A percentile compares a stretch with the other conserved stretches of the same genome.
phyloP scores from a whole-genome alignment of 2,888 invertebrate genomes.

The Dryobotodes eremita region DNA sequence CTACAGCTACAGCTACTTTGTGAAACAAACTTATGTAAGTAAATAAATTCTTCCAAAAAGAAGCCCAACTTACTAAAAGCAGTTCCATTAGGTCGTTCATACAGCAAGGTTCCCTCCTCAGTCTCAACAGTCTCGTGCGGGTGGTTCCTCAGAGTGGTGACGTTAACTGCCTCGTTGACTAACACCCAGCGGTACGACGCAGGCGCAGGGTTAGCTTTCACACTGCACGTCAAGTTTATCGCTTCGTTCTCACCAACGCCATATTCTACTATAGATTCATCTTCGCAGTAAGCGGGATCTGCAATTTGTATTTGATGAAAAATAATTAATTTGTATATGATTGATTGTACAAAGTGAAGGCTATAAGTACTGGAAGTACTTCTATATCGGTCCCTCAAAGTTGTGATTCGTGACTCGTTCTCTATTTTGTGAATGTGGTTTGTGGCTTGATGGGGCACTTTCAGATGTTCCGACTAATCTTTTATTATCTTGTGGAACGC shows the following conservation, averaged over 20 bases:
- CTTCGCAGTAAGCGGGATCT: constrained; percentile 85
- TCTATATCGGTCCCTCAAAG: not conserved
- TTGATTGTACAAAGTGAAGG: not conserved
- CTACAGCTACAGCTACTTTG: not conserved
- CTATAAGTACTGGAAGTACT: too few species aligned
- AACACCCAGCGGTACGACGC: constrained; percentile 81
- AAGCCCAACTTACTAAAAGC: constrained; percentile 76
- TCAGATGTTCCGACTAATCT: not conserved
- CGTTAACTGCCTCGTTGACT: constrained; percentile 77
- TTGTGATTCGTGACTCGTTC: not conserved
- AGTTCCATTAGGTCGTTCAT: constrained; percentile 80
- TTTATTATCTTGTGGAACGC: not conserved
- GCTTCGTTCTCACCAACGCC: constrained; percentile 82
- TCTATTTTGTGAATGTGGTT: not conserved
- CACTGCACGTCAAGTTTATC: constrained; percentile 83
- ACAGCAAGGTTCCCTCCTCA: constrained; percentile 75
- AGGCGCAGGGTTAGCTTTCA: constrained; percentile 81
- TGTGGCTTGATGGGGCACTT: not conserved
- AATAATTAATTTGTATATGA: too few species aligned
- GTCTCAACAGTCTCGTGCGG: constrained; percentile 76
- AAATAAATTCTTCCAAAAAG: not conserved
- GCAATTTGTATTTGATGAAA: constrained; percentile 27
- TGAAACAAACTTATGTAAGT: not conserved
- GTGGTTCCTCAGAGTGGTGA: constrained; percentile 70
- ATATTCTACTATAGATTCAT: constrained; percentile 78